phyloP scores from a whole-genome alignment of 2,888 invertebrate species.

The Amiota communis region DNA sequence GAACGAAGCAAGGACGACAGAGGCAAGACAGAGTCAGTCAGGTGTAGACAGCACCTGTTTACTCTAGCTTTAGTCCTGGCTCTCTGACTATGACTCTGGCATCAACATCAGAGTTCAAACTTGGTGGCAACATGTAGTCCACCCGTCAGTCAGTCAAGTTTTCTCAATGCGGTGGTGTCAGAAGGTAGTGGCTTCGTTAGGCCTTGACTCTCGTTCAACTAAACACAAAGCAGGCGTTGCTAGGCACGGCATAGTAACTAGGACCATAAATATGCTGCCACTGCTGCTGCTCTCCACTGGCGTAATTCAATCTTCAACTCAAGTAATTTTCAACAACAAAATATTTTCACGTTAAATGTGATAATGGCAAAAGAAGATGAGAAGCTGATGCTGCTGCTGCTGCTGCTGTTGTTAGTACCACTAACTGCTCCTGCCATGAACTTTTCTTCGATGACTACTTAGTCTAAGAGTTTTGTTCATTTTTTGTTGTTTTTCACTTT shows the following conservation, averaged over 20 bases:
- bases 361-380: slow-evolving; percentile 10
- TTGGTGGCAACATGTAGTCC: background rate
- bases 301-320: slow-evolving; percentile 61
- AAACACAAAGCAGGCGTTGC: background rate
- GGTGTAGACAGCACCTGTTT: slow-evolving; percentile 25
- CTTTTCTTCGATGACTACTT: background rate
- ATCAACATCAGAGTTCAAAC: slow-evolving; percentile 21
- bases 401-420: background rate
- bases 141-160: slow-evolving; percentile 47
- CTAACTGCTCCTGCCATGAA: background rate
- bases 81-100: too few relatives aligned
- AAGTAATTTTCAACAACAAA: slow-evolving; percentile 56
- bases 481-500: slow-evolving; percentile 2
- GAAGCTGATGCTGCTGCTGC: background rate
- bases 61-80: background rate
- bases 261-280: background rate
- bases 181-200: slow-evolving; percentile 44
- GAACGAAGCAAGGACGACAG: background rate
- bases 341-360: slow-evolving; percentile 22
- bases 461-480: background rate
- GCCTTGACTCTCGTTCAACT: too few relatives aligned
- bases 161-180: too few relatives aligned
- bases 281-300: slow-evolving; percentile 31
- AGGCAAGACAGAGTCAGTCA: background rate
- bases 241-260: background rate